Percentiles rank a stretch among this genome's conserved stretches.
Conservation (phyloP, 2,113 vertebrate species). For the Mixornis gularis region DNA sequence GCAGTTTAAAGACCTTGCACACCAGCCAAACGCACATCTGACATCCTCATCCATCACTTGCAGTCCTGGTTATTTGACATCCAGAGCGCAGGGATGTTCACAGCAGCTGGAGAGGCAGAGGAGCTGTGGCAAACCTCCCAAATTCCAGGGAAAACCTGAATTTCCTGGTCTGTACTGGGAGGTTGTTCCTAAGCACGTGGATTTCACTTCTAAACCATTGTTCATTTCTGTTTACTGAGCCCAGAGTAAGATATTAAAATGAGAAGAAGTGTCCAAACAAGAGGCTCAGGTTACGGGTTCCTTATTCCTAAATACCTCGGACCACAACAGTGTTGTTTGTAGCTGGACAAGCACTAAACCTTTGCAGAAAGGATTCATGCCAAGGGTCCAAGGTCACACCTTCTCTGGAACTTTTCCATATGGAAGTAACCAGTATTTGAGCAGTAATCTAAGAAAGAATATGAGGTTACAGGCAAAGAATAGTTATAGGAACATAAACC, state of each 20-base stretch:
- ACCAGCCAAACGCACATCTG: not conserved
- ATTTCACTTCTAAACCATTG: not conserved
- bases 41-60: not conserved
- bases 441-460: not conserved
- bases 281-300: not conserved
- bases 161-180: not conserved
- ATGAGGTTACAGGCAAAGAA: not conserved
- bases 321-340: not conserved
- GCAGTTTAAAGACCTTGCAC: not conserved
- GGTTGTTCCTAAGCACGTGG: not conserved
- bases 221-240: accelerated
- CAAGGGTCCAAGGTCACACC: not conserved
- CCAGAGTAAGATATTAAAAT: not conserved
- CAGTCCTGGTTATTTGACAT: not conserved
- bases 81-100: accelerated
- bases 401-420: not conserved
- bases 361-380: not conserved
- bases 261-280: not conserved
- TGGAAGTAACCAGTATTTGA: not conserved
- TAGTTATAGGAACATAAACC: not conserved
- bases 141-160: not conserved
- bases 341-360: not conserved
- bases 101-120: not conserved
- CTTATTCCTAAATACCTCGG: not conserved
- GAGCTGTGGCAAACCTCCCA: not conserved